Conservation (phyloP, 53 echinoderm and acorn worm genomes). For the Actinopyga echinites region DNA sequence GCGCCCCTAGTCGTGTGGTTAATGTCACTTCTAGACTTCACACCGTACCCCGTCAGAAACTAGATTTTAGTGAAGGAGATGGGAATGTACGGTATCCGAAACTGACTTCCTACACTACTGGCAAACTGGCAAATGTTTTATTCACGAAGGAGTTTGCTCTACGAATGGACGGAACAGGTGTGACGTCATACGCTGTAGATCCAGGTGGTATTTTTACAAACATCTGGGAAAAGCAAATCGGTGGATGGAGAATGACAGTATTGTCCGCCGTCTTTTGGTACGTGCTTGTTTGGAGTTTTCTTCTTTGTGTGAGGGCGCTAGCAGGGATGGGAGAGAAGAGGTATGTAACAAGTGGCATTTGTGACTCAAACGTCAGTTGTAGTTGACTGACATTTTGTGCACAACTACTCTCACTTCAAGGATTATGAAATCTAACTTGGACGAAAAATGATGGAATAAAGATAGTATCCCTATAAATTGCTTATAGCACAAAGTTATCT, state of each 20-base stretch:
- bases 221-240: constrained; percentile 27
- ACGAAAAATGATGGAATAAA: too few relatives aligned
- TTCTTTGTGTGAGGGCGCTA: too few relatives aligned
- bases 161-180: constrained; percentile 65
- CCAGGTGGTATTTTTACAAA: constrained; percentile 9
- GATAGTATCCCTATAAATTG: too few relatives aligned
- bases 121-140: constrained; percentile 83
- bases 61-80: constrained; percentile 47
- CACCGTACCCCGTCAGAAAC: neutral
- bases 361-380: too few relatives aligned
- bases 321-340: too few relatives aligned
- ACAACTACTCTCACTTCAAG: too few relatives aligned
- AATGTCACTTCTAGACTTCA: constrained; percentile 73
- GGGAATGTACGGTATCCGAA: constrained; percentile 53
- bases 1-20: constrained; percentile 79
- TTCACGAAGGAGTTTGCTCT: constrained; percentile 73
- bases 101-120: constrained; percentile 49
- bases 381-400: too few relatives aligned
- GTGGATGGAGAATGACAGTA: neutral
- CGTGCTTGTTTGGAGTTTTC: too few relatives aligned
- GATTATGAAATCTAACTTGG: too few relatives aligned
- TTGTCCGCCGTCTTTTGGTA: constrained; percentile 23
- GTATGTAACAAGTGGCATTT: too few relatives aligned
- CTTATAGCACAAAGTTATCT: too few relatives aligned
- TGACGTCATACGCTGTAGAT: constrained; percentile 48